Base-by-base conservation (phyloP, 2,113 vertebrate genomes). In the Xiphophorus hellerii region DNA sequence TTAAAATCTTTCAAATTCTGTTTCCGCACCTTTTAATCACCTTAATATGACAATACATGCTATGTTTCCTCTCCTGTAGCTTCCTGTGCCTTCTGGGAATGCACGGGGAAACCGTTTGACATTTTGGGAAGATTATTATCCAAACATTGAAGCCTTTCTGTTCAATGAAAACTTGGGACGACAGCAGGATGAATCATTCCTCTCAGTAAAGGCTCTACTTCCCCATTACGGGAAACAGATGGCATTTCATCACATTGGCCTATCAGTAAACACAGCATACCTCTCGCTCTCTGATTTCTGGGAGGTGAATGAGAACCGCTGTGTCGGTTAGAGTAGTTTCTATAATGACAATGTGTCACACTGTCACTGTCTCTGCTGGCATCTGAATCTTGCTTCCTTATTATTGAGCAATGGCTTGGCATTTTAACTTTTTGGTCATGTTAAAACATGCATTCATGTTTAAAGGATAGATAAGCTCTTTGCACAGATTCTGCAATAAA, bases 201-300 rank as follows among this genome's bases (percentile, higher is more conserved):
- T 76, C 75, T 73, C 73, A 20, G 31, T 82, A 77, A 74, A 70
- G 66, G 58, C 78, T 74, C 54, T 75, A 78, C 84, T 90, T 90
- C 84, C 78, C 85, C 87, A 83, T 92, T 83, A 81, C 77, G 74
- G 87, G 92, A 93, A 93, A 88, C 71, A 68, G 72, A 76, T 74
- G 84, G 37, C n/a, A 80, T 90, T 93, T 93, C 88, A 86, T 90
- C 84, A 90, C 83, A 86, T 67, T 85, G 86, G 83, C 92, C 88
- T 89, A 84, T 89, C 82, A 27, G 80, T 91, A 83, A 88, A 89
- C 85, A 92, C 84, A 90, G 76, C 89, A 76, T 83, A 81, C 83
- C 74, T 84, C 78, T 81, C 64, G 58, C 65, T 78, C 78, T 76
- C 62, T 62, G 66, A 78, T 31, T 86, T 69, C 63, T 72, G 51